phyloP scores from a whole-genome alignment of 2,113 vertebrate genomes.

The Panthera leo region DNA sequence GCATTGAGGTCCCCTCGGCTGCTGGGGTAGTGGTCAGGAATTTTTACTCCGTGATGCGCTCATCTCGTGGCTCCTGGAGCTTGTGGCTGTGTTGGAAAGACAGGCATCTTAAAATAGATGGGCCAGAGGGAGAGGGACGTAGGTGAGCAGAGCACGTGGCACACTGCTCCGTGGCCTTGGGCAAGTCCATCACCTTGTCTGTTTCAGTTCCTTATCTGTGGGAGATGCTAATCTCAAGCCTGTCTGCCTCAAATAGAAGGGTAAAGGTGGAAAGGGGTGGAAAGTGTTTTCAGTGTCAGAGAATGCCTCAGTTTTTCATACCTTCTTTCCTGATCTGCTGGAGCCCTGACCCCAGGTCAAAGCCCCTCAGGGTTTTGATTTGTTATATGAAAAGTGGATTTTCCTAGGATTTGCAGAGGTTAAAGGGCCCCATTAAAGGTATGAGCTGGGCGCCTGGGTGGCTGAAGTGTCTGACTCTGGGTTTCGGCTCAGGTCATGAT shows the following conservation, averaged over 20 bases:
- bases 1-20: background rate
- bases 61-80: background rate
- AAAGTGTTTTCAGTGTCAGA: background rate
- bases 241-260: background rate
- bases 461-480: too few relatives aligned
- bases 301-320: background rate
- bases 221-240: background rate
- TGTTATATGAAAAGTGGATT: background rate
- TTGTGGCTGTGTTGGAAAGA: fast-evolving
- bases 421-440: background rate
- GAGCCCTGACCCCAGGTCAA: background rate
- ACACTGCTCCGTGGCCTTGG: background rate
- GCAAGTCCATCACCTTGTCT: background rate
- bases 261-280: background rate
- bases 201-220: background rate
- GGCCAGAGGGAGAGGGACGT: too few relatives aligned
- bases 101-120: background rate
- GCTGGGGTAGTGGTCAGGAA: background rate
- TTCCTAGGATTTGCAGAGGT: background rate
- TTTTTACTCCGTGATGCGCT: fast-evolving
- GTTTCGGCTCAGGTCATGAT: too few relatives aligned
- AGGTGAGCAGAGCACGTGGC: background rate
- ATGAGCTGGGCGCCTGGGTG: too few relatives aligned
- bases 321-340: background rate
- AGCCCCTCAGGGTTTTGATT: background rate